Evolutionary conservation across 2,888 invertebrate species (phyloP).

Genomic region (Corbicula japonica): DNA sequence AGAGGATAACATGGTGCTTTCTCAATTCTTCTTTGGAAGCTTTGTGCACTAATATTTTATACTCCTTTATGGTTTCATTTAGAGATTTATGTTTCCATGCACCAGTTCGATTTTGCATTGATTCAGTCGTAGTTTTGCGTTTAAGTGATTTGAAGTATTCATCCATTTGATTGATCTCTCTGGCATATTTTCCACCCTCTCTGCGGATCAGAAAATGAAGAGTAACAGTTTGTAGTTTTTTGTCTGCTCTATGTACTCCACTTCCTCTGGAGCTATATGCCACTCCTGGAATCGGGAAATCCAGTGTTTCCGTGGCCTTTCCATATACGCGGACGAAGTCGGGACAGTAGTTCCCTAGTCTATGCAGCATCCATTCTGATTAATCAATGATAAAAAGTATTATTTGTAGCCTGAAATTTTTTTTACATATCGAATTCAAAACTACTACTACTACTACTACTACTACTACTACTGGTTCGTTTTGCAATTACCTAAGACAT

Average conservation of each 20-base stretch:
- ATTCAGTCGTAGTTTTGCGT: constrained; percentile 17
- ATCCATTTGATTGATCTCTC: constrained; percentile 49
- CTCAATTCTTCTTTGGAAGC: constrained; percentile 64
- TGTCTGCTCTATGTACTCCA: no score
- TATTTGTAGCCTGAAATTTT: no score
- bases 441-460: no score
- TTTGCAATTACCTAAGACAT: no score
- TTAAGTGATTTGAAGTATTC: constrained; percentile 33
- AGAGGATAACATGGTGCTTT: constrained; percentile 72
- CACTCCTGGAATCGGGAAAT: constrained; percentile 78
- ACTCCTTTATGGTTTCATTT: constrained; percentile 55
- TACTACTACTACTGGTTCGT: no score
- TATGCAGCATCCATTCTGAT: constrained; percentile 56
- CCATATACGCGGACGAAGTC: constrained; percentile 80
- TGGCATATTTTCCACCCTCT: constrained; percentile 37
- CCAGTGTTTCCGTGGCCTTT: constrained; percentile 70
- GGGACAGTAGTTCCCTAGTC: constrained; percentile 64
- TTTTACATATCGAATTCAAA: no score
- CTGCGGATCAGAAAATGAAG: constrained; percentile 72
- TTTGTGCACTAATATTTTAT: constrained; percentile 38
- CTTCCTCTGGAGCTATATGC: constrained; percentile 51
- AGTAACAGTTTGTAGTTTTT: constrained; percentile 51
- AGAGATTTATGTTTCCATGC: no score
- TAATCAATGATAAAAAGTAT: no score
- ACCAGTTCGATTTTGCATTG: no score